Conservation (phyloP, 1,140 invertebrate species). For the Drosophila obscura region DNA sequence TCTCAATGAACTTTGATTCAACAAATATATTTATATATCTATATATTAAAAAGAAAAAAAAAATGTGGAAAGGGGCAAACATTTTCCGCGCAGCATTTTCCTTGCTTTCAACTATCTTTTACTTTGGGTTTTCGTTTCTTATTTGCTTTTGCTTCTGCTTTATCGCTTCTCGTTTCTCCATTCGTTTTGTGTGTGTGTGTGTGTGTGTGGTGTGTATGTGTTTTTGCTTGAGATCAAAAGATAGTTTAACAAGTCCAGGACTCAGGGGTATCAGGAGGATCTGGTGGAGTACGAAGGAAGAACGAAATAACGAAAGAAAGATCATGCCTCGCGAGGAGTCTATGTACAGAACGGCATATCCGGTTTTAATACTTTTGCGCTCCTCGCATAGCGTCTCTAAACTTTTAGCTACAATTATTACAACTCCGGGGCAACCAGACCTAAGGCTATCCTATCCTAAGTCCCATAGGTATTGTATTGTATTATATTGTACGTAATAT, state of each 20-base stretch:
- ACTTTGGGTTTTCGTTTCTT: conserved; percentile 64
- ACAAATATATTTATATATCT: too few species aligned
- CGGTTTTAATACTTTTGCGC: conserved; percentile 72
- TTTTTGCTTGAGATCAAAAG: conserved; percentile 80
- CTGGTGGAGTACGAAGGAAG: conserved; percentile 38
- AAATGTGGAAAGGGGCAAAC: conserved; percentile 24
- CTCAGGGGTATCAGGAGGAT: conserved; percentile 18
- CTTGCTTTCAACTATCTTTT: conserved; percentile 73
- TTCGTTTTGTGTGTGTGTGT: conserved; percentile 24
- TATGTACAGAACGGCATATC: conserved; percentile 56
- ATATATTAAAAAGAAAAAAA: conserved; percentile 8
- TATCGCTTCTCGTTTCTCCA: conserved; percentile 22
- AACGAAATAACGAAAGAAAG: conserved; percentile 45
- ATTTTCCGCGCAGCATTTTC: conserved; percentile 23
- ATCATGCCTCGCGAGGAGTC: conserved; percentile 32
- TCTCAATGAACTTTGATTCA: too few species aligned
- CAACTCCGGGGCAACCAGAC: conserved; percentile 13
- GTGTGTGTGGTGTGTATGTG: conserved; percentile 12
- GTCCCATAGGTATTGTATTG: conserved; percentile 29
- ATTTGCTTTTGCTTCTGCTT: not conserved
- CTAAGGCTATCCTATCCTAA: conserved; percentile 35
- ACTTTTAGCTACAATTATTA: conserved; percentile 74
- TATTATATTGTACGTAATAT: not conserved
- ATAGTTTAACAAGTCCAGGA: conserved; percentile 67
- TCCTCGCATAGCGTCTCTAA: conserved; percentile 75